Evolutionary conservation across 2,797 vertebrate genomes (phyloP).

Genomic region (Huso huso): DNA sequence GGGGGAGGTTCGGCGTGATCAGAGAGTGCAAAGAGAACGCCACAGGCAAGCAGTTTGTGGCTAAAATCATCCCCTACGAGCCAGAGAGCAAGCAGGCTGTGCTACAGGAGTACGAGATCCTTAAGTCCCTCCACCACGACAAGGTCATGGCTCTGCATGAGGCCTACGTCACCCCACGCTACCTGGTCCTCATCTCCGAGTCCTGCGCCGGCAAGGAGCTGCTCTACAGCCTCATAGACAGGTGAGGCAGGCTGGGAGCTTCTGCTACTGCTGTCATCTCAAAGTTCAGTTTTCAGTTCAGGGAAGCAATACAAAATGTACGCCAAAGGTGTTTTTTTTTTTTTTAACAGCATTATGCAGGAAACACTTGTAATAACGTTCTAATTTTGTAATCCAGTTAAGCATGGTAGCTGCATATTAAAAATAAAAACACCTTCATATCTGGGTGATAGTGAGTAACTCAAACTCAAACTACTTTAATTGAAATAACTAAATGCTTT

Average conservation of each 20-base stretch:
- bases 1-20: constrained; percentile 92
- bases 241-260: constrained; percentile 47
- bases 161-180: constrained; percentile 93
- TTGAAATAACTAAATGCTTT: too few relatives aligned
- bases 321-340: too few relatives aligned
- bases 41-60: constrained; percentile 87
- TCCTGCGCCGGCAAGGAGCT: constrained; percentile 88
- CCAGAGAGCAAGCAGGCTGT: constrained; percentile 74
- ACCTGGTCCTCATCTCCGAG: constrained; percentile 92
- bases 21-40: constrained; percentile 89
- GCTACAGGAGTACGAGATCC: constrained; percentile 92
- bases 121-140: constrained; percentile 86
- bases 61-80: constrained; percentile 92
- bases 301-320: too few relatives aligned
- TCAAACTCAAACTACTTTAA: too few relatives aligned
- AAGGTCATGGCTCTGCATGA: constrained; percentile 90
- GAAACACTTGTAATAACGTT: too few relatives aligned
- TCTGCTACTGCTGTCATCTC: too few relatives aligned
- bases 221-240: constrained; percentile 88
- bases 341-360: too few relatives aligned
- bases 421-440: too few relatives aligned
- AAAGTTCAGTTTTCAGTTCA: too few relatives aligned
- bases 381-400: too few relatives aligned
- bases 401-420: too few relatives aligned
- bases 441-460: too few relatives aligned